A percentile compares a stretch with the other conserved stretches of the same genome.
Evolutionary conservation across 1,140 invertebrate genomes (phyloP).

Genomic region (Limonius californicus): DNA sequence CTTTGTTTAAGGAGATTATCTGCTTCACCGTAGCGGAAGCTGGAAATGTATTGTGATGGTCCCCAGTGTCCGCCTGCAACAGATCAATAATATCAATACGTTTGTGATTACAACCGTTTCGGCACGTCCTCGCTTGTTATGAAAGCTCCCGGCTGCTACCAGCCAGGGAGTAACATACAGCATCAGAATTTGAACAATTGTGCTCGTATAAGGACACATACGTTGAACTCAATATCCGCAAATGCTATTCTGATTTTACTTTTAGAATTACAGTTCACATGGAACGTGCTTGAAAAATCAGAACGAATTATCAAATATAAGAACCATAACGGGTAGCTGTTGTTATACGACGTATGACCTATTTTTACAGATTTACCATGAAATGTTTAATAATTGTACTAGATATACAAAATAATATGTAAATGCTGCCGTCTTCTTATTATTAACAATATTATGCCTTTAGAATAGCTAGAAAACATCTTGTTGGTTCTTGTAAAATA

Average conservation of each 20-base stretch:
- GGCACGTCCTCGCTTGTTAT: slow-evolving; percentile 21
- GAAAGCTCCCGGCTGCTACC: slow-evolving; percentile 17
- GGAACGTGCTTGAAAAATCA: too few species aligned
- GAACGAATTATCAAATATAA: too few species aligned
- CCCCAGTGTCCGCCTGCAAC: slow-evolving; percentile 23
- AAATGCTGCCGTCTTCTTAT: too few species aligned
- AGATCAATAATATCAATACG: slow-evolving; percentile 28
- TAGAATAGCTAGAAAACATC: too few species aligned
- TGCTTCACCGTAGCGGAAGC: slow-evolving; percentile 3
- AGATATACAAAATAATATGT: too few species aligned
- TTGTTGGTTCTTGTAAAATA: too few species aligned
- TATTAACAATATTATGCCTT: too few species aligned
- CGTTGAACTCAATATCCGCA: background rate
- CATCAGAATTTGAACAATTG: background rate
- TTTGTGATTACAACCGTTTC: slow-evolving; percentile 17
- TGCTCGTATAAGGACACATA: background rate
- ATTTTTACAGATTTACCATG: too few species aligned
- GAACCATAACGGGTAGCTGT: too few species aligned
- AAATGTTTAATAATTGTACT: too few species aligned
- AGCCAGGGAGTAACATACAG: background rate
- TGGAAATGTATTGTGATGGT: slow-evolving; percentile 18
- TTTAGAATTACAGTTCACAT: too few species aligned
- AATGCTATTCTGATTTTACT: background rate
- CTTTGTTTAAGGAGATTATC: slow-evolving; percentile 24
- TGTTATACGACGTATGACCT: too few species aligned